A percentile compares a stretch with the other conserved stretches of the same genome.
phyloP scores from a whole-genome alignment of 2,797 vertebrate genomes.

The Alca torda region DNA sequence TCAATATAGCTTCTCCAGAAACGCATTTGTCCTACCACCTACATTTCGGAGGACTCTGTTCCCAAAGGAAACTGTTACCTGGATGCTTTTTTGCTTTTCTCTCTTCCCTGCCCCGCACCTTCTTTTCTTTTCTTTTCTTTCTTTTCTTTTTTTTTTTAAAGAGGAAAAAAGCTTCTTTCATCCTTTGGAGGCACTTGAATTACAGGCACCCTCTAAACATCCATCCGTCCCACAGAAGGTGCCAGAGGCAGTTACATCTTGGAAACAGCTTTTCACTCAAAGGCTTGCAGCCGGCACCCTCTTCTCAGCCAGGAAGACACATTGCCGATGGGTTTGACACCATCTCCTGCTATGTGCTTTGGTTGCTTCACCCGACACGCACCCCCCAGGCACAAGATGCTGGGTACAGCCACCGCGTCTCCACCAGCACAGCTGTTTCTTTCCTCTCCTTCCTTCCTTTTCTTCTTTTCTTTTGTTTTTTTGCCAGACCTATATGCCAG shows the following conservation, averaged over 20 bases:
- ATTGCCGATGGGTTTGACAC: not conserved
- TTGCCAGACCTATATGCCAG: not conserved
- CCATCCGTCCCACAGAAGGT: not conserved
- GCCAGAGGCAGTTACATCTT: constrained; percentile 2
- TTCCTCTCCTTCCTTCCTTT: not conserved
- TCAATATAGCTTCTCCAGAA: constrained; percentile 24
- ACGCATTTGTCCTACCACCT: constrained; percentile 2
- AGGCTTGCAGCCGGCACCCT: not conserved
- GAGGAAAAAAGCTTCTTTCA: not conserved
- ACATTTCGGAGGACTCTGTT: not conserved
- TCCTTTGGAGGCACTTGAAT: not conserved
- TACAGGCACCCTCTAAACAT: not conserved
- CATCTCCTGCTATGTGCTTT: not conserved
- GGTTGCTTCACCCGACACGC: not conserved
- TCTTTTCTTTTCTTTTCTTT: not conserved
- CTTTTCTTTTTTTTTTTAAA: not conserved
- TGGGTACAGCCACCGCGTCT: not conserved
- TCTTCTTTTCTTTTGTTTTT: not conserved
- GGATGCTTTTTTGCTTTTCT: not conserved
- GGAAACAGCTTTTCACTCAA: constrained; percentile 1
- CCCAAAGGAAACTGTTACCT: constrained; percentile 10
- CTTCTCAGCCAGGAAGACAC: not conserved
- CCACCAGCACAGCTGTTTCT: not conserved
- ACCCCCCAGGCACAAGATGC: not conserved
- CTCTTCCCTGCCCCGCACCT: not conserved